phyloP scores from a whole-genome alignment of 1,140 invertebrate species.

The Sogatella furcifera region DNA sequence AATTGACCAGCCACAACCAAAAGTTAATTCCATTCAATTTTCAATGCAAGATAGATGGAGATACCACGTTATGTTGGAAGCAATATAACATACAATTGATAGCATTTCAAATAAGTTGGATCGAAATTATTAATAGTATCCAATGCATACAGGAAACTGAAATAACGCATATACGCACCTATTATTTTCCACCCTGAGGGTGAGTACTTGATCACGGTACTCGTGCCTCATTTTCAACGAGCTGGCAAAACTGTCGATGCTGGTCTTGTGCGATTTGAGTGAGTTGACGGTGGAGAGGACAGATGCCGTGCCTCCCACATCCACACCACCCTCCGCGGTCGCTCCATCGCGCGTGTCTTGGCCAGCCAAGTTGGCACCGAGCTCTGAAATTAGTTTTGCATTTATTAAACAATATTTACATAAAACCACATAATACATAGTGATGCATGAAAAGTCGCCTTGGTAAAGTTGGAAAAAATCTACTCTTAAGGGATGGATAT shows the following conservation, averaged over 20 bases:
- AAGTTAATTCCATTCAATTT: no score
- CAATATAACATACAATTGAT: no score
- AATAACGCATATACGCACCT: slow-evolving; percentile 28
- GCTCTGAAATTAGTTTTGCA: slow-evolving; percentile 43
- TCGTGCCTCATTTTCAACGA: slow-evolving; percentile 38
- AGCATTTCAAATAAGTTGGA: no score
- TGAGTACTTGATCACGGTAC: slow-evolving; percentile 40
- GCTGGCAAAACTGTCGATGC: slow-evolving; percentile 26
- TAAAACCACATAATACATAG: slow-evolving; percentile 26
- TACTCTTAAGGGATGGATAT: no score
- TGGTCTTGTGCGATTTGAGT: slow-evolving; percentile 44
- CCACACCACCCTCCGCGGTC: slow-evolving; percentile 37
- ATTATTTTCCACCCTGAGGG: slow-evolving; percentile 40
- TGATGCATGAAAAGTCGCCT: no score
- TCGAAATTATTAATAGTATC: no score
- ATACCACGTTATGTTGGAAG: no score
- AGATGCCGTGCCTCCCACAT: slow-evolving; percentile 48
- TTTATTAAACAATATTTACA: no score
- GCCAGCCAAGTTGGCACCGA: slow-evolving; percentile 67
- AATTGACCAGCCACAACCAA: no score
- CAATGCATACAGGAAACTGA: no score
- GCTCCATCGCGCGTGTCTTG: slow-evolving; percentile 40
- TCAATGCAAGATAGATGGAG: no score
- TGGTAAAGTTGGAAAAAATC: no score
- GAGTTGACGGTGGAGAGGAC: slow-evolving; percentile 57